Percentiles rank a stretch among this genome's conserved stretches.
phyloP scores from a whole-genome alignment of 2,113 vertebrate species.

The Pterophyllum scalare region DNA sequence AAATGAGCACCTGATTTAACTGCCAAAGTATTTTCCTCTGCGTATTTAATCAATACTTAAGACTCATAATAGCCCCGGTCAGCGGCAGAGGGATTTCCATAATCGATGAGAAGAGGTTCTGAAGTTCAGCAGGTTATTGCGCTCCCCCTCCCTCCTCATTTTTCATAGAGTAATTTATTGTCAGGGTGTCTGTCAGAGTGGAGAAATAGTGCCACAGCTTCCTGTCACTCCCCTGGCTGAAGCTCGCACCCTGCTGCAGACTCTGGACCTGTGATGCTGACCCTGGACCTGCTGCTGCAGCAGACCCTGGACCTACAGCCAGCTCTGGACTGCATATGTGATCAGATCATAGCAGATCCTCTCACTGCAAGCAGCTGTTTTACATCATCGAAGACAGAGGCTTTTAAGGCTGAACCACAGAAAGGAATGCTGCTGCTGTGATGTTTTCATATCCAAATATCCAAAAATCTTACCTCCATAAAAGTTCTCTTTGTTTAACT shows the following conservation, averaged over 20 bases:
- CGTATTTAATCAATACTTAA: constrained; percentile 79
- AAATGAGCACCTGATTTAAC: constrained; percentile 73
- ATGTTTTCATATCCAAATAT: not conserved
- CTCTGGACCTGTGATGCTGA: no score
- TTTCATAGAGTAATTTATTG: constrained; percentile 74
- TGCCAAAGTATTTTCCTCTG: constrained; percentile 75
- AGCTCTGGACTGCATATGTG: not conserved
- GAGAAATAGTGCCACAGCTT: constrained; percentile 18
- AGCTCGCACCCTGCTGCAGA: no score
- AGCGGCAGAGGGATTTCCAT: constrained; percentile 70
- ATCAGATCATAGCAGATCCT: no score
- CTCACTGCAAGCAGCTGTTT: no score
- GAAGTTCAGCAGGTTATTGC: constrained; percentile 73
- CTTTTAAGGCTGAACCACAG: not conserved
- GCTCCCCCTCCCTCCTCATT: constrained; percentile 53
- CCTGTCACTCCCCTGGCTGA: not conserved
- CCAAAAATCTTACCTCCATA: not conserved
- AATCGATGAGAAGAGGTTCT: constrained; percentile 73
- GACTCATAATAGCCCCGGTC: constrained; percentile 69
- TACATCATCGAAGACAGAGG: no score
- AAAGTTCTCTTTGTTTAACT: not conserved
- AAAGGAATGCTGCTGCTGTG: no score
- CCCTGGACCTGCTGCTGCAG: not conserved
- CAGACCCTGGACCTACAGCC: not conserved
- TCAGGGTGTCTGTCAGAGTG: constrained; percentile 34